Percentiles rank a stretch among this genome's conserved stretches.
Evolutionary conservation across 2,113 vertebrate genomes (phyloP).

Genomic region (Ceyx margarethae): DNA sequence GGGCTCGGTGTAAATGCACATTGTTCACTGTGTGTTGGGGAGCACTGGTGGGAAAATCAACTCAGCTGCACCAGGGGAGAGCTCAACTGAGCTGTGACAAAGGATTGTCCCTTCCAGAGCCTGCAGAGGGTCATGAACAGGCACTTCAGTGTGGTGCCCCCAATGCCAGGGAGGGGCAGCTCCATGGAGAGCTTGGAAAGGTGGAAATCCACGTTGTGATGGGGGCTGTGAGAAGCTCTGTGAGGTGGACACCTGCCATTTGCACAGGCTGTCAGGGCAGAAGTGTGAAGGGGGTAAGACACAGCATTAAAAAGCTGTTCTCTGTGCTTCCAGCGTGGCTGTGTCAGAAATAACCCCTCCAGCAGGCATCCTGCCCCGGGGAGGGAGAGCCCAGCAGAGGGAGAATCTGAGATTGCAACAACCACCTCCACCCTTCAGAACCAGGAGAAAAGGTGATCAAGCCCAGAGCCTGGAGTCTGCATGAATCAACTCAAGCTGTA

Average conservation of each 20-base stretch:
- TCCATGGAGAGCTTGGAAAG: background rate
- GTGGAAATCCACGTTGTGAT: accelerated
- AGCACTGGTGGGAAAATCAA: background rate
- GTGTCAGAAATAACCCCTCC: background rate
- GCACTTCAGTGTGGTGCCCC: accelerated
- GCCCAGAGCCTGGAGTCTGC: background rate
- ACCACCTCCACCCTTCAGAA: background rate
- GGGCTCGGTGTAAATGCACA: background rate
- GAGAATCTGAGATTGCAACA: background rate
- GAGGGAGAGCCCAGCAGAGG: background rate
- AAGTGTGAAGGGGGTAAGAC: background rate
- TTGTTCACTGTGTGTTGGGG: background rate
- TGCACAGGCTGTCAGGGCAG: background rate
- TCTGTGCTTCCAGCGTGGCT: background rate
- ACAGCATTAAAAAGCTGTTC: background rate
- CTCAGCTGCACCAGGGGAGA: background rate
- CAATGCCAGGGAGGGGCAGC: background rate
- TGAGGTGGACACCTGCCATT: background rate
- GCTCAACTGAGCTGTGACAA: background rate
- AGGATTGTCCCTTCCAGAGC: background rate
- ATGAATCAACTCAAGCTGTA: background rate
- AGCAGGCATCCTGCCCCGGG: background rate
- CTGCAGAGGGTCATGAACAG: background rate
- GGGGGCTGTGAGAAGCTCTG: background rate
- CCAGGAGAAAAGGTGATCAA: background rate